Evolutionary conservation across 2,113 vertebrate genomes (phyloP).

Genomic region (Globicephala melas): DNA sequence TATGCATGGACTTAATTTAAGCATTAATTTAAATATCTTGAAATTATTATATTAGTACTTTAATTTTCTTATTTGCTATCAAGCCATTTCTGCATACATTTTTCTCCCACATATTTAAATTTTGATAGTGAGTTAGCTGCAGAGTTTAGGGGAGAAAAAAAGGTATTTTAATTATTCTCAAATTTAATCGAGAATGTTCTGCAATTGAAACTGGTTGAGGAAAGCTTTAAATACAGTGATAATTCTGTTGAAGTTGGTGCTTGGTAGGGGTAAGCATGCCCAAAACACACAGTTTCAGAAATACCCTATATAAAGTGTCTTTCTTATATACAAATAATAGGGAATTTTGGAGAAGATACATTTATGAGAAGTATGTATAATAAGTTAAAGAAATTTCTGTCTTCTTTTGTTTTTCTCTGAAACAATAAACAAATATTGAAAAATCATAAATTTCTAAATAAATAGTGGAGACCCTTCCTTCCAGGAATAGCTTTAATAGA

Average conservation of each 20-base stretch:
- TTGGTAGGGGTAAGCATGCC: neutral
- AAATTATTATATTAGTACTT: neutral
- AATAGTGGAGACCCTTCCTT: neutral
- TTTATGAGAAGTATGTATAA: neutral
- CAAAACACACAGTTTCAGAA: neutral
- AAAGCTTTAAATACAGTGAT: neutral
- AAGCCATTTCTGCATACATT: neutral
- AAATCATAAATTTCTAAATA: neutral
- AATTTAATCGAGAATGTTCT: conserved; percentile 34
- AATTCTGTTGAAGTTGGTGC: neutral
- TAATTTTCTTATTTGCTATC: neutral
- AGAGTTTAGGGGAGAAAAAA: neutral
- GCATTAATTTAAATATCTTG: neutral
- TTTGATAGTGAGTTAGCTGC: neutral
- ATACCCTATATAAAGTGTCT: neutral
- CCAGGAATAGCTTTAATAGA: neutral
- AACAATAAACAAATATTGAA: neutral
- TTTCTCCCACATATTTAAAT: neutral
- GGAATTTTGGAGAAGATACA: neutral
- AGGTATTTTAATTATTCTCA: neutral
- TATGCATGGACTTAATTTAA: neutral
- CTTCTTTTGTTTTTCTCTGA: neutral
- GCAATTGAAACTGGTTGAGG: neutral
- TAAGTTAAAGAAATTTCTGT: neutral
- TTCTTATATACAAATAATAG: neutral